Percentiles rank a stretch among this genome's conserved stretches.
Evolutionary conservation across 1,140 invertebrate genomes (phyloP).

Genomic region (Sitophilus oryzae): DNA sequence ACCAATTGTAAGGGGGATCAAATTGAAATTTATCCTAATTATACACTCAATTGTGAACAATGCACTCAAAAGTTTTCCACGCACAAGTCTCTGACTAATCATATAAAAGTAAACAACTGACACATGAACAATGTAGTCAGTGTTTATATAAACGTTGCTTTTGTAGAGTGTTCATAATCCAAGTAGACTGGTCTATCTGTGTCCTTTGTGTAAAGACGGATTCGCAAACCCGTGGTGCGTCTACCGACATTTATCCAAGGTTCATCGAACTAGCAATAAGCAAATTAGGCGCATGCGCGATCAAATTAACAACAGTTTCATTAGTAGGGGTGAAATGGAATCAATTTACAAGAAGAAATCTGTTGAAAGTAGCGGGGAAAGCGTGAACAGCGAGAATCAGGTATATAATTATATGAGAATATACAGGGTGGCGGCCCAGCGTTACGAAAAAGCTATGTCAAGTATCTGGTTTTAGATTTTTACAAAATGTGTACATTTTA

Average conservation of each 20-base stretch:
- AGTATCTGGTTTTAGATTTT: too few relatives aligned
- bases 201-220: conserved; percentile 61
- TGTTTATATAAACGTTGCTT: too few relatives aligned
- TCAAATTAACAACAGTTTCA: conserved; percentile 54
- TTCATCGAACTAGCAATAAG: conserved; percentile 57
- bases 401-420: too few relatives aligned
- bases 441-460: too few relatives aligned
- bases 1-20: conserved; percentile 31
- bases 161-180: conserved; percentile 54
- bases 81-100: conserved; percentile 60
- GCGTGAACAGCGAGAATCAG: conserved; percentile 49
- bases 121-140: too few relatives aligned
- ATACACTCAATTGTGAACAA: conserved; percentile 40
- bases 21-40: conserved; percentile 35
- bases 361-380: conserved; percentile 39
- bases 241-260: conserved; percentile 65
- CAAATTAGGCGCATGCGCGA: conserved; percentile 54
- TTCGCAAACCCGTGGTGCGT: conserved; percentile 66
- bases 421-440: too few relatives aligned
- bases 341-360: conserved; percentile 37
- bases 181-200: conserved; percentile 58
- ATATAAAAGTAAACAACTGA: conserved; percentile 50
- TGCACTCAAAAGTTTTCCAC: conserved; percentile 61
- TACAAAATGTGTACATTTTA: too few relatives aligned
- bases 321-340: conserved; percentile 49